Base-by-base conservation (phyloP, 2,113 vertebrate genomes). In the Acrocephalus arundinaceus region DNA sequence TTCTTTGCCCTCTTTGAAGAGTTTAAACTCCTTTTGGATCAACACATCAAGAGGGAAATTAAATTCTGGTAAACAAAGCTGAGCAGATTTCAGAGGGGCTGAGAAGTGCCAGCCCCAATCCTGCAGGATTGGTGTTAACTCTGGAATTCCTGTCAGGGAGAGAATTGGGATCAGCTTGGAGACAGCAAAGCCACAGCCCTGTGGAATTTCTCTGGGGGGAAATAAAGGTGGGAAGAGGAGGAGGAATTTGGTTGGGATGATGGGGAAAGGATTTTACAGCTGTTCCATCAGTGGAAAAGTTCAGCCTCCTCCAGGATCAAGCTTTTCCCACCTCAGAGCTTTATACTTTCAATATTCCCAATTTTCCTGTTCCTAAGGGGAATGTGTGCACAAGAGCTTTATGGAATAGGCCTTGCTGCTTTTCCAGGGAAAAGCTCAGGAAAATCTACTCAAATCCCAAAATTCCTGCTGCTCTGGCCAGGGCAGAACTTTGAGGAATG, bases 321-420 rank as follows among this genome's bases (percentile, higher is more conserved):
- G 46, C 46, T 48, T 22, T 11, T 48, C 46, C 46, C 46, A 11
- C 9, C 15, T 46, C 45, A 46, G 45, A 46, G 19, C 45, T 51
- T 46, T 20, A 4, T 11, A 22, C 20, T 46, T 31, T 2, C 28
- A 37, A 7, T 52, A 41, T 68, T 78, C 1, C 0, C 22, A 1
- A 35, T 15, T 3, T 63, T 87, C 55, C 10, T 14, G 3, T 43
- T 33, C 33, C 18, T 28, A 37, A 37, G 6, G 23, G 11, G 48
- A 49, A 49, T 23, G 48, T 22, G 22, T 48, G 46, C 46, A 23
- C 46, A 23, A 48, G 46, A 48, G 22, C 46, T 48, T 48, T 22
- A 6, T 10, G 45, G 66, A 25, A 46, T 13, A 43, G 41, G 22
- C 33, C 16, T 35, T 20, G 66, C 66, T 68, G 66, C 24, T 70